Percentiles rank a stretch among this genome's conserved stretches.
Conservation (phyloP, 2,888 invertebrate species). For the Epinotia ramella region DNA sequence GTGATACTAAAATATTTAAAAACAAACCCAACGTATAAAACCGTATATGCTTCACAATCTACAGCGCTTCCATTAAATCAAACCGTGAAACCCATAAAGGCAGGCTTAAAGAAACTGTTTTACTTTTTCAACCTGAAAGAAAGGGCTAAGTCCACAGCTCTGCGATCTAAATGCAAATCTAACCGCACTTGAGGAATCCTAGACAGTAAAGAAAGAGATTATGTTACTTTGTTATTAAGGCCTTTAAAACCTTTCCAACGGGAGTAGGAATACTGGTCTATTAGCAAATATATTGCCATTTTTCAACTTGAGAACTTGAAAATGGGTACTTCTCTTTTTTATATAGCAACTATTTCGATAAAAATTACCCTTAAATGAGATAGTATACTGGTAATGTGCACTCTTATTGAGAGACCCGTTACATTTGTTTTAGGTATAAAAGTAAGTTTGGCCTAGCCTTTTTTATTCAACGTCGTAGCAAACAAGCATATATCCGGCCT, state of each 20-base stretch:
- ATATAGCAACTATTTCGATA: too few relatives aligned
- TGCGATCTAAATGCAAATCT: constrained; percentile 29
- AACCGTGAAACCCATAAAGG: background rate
- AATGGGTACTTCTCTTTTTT: background rate
- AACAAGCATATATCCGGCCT: too few relatives aligned
- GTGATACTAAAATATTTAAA: too few relatives aligned
- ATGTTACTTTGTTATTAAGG: background rate
- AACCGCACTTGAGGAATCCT: constrained; percentile 3
- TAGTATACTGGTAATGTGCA: too few relatives aligned
- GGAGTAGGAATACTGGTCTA: background rate
- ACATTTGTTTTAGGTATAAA: too few relatives aligned
- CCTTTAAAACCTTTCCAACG: background rate
- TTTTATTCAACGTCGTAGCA: too few relatives aligned
- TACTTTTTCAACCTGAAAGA: constrained; percentile 4
- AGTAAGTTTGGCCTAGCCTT: too few relatives aligned
- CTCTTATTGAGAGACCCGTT: too few relatives aligned
- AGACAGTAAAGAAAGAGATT: background rate
- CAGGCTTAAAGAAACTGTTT: constrained; percentile 7
- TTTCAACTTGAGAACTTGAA: background rate
- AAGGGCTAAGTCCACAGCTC: constrained; percentile 9
- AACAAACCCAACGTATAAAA: too few relatives aligned
- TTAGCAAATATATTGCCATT: constrained; percentile 1
- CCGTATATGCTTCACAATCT: background rate
- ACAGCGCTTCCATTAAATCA: background rate
- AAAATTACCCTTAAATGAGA: too few relatives aligned